These are phyloP conservation scores for Aselliscus stoliczkanus DNA, from an alignment of 2,797 vertebrate genomes.

Conservation along the genomic window DNA sequence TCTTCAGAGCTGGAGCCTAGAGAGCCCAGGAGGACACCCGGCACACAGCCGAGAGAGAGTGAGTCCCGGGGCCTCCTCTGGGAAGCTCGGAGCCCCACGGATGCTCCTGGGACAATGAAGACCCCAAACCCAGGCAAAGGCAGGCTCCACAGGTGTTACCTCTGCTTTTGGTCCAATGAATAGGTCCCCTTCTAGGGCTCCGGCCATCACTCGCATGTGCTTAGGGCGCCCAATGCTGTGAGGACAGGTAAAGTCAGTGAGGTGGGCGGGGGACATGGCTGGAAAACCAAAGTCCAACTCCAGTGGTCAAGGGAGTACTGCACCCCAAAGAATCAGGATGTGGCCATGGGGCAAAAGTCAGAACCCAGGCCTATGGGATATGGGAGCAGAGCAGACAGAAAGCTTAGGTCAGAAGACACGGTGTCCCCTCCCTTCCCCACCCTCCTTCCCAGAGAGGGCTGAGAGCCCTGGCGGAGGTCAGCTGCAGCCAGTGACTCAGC, in stretches of 20 bases:
- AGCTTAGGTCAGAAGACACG: not conserved
- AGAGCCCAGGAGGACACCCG: not conserved
- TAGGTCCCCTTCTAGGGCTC: conserved; percentile 91
- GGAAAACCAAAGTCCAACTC: not conserved
- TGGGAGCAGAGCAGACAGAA: not conserved
- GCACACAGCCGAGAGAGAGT: not conserved
- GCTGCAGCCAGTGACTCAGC: not conserved
- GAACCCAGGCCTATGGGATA: not conserved
- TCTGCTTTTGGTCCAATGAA: conserved; percentile 95
- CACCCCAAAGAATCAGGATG: not conserved
- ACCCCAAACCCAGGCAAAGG: not conserved
- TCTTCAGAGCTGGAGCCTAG: not conserved
- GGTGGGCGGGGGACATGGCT: not conserved
- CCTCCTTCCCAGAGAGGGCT: not conserved
- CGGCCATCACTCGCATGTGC: conserved; percentile 93
- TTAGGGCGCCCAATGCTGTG: conserved; percentile 91
- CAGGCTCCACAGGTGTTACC: conserved; percentile 74
- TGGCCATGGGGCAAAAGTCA: not conserved
- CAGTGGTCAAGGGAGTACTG: not conserved
- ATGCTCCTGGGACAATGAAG: not conserved
- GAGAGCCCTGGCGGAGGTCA: not conserved
- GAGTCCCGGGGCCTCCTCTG: not conserved
- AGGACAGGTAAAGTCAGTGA: not conserved
- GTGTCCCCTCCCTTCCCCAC: too few species aligned
- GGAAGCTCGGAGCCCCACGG: not conserved